Conservation (phyloP, 2,888 invertebrate species). For the Euproctis similis region DNA sequence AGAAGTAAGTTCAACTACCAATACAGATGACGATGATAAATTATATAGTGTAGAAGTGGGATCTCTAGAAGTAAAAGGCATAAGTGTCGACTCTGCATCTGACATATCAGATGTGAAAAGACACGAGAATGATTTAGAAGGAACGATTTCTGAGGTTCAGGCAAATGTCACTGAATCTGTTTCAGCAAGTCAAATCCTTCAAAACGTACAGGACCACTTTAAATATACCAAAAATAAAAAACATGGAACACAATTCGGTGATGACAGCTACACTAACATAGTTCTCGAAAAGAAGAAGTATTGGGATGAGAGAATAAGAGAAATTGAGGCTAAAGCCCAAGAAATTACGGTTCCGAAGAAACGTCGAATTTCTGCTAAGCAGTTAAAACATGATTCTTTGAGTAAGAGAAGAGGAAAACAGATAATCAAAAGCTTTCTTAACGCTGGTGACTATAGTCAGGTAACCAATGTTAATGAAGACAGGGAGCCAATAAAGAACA, state of each 20-base stretch:
- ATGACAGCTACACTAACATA: constrained; percentile 43
- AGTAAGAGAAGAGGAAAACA: constrained; percentile 62
- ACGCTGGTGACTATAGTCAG: constrained; percentile 31
- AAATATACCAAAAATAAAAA: constrained; percentile 17
- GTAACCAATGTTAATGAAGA: constrained; percentile 22
- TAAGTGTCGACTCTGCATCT: constrained; percentile 70
- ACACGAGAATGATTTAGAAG: constrained; percentile 52
- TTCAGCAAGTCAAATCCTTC: constrained; percentile 71
- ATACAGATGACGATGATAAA: constrained; percentile 29
- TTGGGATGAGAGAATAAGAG: constrained; percentile 67
- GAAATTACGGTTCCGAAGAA: constrained; percentile 48
- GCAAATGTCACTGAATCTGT: constrained; percentile 68
- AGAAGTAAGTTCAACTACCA: constrained; percentile 34
- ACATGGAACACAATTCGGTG: constrained; percentile 45
- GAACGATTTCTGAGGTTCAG: constrained; percentile 75
- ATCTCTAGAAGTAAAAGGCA: constrained; percentile 31
- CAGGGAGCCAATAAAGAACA: constrained; percentile 12
- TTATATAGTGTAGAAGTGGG: constrained; percentile 26
- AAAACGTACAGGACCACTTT: constrained; percentile 21
- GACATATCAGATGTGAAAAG: constrained; percentile 70
- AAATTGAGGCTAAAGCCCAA: constrained; percentile 57
- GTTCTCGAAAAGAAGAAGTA: constrained; percentile 67
- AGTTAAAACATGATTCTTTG: constrained; percentile 57
- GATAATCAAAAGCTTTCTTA: constrained; percentile 53
- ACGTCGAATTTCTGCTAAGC: constrained; percentile 43